A percentile compares a stretch with the other conserved stretches of the same genome.
These are phyloP conservation scores for Trichopria drosophilae DNA, from an alignment of 2,888 invertebrate genomes.

Conservation along the genomic window DNA sequence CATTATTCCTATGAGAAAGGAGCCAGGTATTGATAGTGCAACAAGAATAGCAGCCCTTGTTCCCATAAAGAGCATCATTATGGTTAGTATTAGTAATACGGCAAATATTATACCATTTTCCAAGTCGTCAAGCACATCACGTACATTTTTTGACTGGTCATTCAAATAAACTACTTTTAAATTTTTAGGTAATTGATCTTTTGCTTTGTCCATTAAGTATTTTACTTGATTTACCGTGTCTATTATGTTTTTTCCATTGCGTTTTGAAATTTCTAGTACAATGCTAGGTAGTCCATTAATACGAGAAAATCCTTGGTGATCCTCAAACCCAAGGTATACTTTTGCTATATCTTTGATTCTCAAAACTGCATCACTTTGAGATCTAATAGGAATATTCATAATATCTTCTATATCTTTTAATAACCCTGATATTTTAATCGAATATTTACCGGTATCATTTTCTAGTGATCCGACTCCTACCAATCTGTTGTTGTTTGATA, in stretches of 20 bases:
- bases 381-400: slow-evolving; percentile 17
- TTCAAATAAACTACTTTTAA: slow-evolving; percentile 14
- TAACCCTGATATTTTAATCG: slow-evolving; percentile 19
- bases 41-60: slow-evolving; percentile 17
- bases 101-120: slow-evolving; percentile 20
- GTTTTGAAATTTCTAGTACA: slow-evolving; percentile 17
- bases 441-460: slow-evolving; percentile 15
- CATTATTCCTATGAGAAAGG: slow-evolving; percentile 16
- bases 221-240: slow-evolving; percentile 15
- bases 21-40: slow-evolving; percentile 14
- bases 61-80: slow-evolving; percentile 17
- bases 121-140: slow-evolving; percentile 16
- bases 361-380: slow-evolving; percentile 14
- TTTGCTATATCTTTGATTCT: slow-evolving; percentile 19
- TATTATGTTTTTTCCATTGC: slow-evolving; percentile 13
- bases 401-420: slow-evolving; percentile 19
- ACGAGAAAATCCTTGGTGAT: slow-evolving; percentile 12
- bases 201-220: slow-evolving; percentile 12
- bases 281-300: slow-evolving; percentile 13
- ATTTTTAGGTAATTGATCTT: slow-evolving; percentile 19
- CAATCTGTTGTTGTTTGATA: slow-evolving; percentile 16
- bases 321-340: slow-evolving; percentile 13
- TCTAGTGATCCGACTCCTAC: slow-evolving; percentile 12
- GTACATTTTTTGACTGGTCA: slow-evolving; percentile 16
- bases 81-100: slow-evolving; percentile 14